Base-by-base conservation (phyloP, 2,797 vertebrate species). In the Chelon auratus region DNA sequence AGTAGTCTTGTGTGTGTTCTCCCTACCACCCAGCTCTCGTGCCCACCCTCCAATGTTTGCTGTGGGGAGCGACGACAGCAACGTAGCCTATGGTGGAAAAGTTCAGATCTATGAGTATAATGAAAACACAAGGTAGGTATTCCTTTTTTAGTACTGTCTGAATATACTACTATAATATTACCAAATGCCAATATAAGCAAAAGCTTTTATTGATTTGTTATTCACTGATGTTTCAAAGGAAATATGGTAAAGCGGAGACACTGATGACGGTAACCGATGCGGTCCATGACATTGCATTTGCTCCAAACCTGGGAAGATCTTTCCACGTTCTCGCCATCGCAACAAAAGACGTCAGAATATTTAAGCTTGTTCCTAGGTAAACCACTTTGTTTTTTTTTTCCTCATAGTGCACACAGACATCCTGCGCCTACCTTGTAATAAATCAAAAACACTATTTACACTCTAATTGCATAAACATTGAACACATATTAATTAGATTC, bases 21-120 rank as follows among this genome's bases (percentile, higher is more conserved):
- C 10, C 9, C 17, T 30, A 2, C 43, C 62, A 22, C 36, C 12
- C 69, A 99, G 97, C 85, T 99, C 97, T 62, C 96, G 97, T 48
- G 96, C 97, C 37, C 97, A 99, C 88, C 93, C 96, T 15, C 96
- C 97, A 1, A 99, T 97, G 96, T 96, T 99, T n/a, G 97, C 97
- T 26, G 98, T 99, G 22, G 98, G 97, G 71, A 99, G 98, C 63
- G 97, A 99, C 51, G 97, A 99, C 91, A 95, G 89, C 81, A 98
- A 95, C n/a, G 94, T 96, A 45, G 94, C 96, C 1, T 95, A 96
- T 51, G 94, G 96, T 69, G 97, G 98, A 72, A 99, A 99, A 87
- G 98, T 99, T 72, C 97, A 99, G 86, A 96, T 99, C 86, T 99
- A 97, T 5, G 98, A 99, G 87, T 99, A 99, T 83, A 99, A 97